Conservation (phyloP, 2,888 invertebrate species). For the Meta bourneti region DNA sequence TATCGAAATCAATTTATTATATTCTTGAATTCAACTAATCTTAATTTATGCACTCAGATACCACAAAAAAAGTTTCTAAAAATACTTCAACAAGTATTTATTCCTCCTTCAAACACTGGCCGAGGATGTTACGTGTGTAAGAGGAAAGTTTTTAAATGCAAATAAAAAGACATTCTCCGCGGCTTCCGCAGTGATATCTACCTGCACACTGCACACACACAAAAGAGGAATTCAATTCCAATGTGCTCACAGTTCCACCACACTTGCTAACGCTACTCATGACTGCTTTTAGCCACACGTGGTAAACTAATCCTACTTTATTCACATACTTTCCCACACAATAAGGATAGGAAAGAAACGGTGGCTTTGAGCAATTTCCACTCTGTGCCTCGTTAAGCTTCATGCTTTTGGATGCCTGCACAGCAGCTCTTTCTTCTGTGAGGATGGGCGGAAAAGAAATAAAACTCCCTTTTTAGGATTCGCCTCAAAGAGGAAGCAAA, state of each 20-base stretch:
- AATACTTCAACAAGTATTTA: background rate
- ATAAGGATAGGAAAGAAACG: background rate
- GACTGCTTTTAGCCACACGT: background rate
- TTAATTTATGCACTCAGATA: background rate
- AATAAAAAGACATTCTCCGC: background rate
- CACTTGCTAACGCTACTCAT: background rate
- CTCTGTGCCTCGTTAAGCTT: slow-evolving; percentile 51
- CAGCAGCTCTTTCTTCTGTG: background rate
- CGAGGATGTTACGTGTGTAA: background rate
- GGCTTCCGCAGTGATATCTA: background rate
- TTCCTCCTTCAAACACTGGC: background rate
- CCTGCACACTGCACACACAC: background rate
- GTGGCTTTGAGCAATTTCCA: slow-evolving; percentile 41
- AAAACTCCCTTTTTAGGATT: slow-evolving; percentile 44
- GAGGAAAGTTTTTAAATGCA: background rate
- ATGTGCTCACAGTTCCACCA: background rate
- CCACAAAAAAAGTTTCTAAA: background rate
- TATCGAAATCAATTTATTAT: too few relatives aligned
- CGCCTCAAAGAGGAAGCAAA: slow-evolving; percentile 4
- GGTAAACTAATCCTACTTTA: background rate
- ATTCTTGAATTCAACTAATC: too few relatives aligned
- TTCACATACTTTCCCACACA: background rate
- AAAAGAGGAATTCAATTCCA: background rate
- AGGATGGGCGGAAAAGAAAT: slow-evolving; percentile 27
- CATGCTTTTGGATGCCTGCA: slow-evolving; percentile 9